Evolutionary conservation across 2,113 vertebrate species (phyloP).

Genomic region (Rhabdornis inornatus): DNA sequence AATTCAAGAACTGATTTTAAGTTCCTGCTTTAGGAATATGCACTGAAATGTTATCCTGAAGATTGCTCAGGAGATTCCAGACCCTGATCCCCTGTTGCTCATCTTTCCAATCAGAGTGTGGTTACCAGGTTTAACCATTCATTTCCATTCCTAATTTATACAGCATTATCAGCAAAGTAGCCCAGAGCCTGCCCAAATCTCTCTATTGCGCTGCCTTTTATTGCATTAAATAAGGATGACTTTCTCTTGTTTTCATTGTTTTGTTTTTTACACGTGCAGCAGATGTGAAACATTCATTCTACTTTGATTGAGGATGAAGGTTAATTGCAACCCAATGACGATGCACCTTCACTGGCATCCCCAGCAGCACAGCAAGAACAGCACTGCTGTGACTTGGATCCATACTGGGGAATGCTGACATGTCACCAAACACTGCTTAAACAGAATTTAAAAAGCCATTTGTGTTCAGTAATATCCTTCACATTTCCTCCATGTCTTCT

Average conservation of each 20-base stretch:
- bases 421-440: neutral
- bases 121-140: neutral
- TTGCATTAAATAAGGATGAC: neutral
- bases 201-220: neutral
- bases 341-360: neutral
- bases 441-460: neutral
- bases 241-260: neutral
- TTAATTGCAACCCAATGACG: neutral
- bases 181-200: neutral
- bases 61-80: neutral
- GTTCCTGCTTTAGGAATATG: neutral
- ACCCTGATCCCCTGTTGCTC: neutral
- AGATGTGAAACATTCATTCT: too few species aligned
- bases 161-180: neutral
- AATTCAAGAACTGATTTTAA: neutral
- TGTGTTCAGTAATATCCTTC: neutral
- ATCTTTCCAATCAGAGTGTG: neutral
- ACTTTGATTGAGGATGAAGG: neutral
- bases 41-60: neutral
- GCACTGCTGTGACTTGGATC: neutral
- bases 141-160: neutral
- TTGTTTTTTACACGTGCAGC: neutral
- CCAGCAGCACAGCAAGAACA: neutral
- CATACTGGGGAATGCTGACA: neutral
- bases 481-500: neutral